Evolutionary conservation across 2,888 invertebrate genomes (phyloP).

Genomic region (Trissolcus brochymenae): DNA sequence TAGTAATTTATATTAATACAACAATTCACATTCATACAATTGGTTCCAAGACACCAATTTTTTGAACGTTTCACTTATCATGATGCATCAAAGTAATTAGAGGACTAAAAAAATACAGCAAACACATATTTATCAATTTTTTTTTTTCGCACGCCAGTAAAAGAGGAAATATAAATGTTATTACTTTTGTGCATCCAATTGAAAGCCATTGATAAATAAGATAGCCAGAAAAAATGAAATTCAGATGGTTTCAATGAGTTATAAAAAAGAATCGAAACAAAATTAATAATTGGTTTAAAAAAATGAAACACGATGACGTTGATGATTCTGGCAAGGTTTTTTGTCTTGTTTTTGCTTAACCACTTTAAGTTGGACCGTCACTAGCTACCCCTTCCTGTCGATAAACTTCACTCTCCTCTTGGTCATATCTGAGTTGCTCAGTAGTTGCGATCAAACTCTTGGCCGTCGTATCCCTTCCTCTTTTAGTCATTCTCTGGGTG

Average conservation of each 20-base stretch:
- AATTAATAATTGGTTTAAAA: constrained; percentile 17
- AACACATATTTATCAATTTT: too few species aligned
- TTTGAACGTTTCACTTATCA: too few species aligned
- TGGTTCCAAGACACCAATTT: too few species aligned
- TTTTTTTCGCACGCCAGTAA: too few species aligned
- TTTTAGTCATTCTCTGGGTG: constrained; percentile 55
- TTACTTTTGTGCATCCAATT: too few species aligned
- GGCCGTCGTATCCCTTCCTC: constrained; percentile 10
- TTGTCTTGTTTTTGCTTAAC: constrained; percentile 30
- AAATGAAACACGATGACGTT: neutral
- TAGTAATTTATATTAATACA: too few species aligned
- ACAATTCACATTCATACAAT: too few species aligned
- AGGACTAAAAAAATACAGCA: too few species aligned
- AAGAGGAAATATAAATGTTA: too few species aligned
- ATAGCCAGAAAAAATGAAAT: too few species aligned
- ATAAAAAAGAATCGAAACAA: neutral
- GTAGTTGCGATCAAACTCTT: constrained; percentile 28
- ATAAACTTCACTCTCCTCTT: constrained; percentile 16
- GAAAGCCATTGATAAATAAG: too few species aligned
- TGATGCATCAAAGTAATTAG: too few species aligned
- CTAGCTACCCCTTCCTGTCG: constrained; percentile 25
- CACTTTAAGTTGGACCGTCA: constrained; percentile 42
- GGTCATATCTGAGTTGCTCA: constrained; percentile 31
- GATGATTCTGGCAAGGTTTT: constrained; percentile 35
- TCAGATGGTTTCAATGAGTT: neutral